A percentile compares a stretch with the other conserved stretches of the same genome.
phyloP scores from a whole-genome alignment of 2,888 invertebrate genomes.

The Rhagium mordax region DNA sequence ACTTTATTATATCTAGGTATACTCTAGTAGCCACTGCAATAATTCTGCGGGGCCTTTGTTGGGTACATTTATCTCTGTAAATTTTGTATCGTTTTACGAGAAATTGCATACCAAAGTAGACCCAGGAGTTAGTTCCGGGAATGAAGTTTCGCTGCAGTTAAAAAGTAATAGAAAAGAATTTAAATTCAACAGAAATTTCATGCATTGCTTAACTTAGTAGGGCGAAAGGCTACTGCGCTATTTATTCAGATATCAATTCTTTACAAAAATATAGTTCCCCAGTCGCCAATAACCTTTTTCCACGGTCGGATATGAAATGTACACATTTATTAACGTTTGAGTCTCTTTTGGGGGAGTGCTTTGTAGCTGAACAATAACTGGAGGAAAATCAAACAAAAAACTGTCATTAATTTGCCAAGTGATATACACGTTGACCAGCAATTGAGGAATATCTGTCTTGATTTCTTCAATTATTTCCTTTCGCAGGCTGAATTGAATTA shows the following conservation, averaged over 20 bases:
- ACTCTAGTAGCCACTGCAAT: background rate
- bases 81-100: background rate
- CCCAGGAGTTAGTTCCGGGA: background rate
- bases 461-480: too few species aligned
- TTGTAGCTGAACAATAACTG: too few species aligned
- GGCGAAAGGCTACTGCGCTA: background rate
- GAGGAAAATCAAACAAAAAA: too few species aligned
- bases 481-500: too few species aligned
- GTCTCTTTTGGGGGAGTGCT: background rate
- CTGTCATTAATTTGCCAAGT: too few species aligned
- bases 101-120: background rate
- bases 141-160: background rate
- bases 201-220: background rate
- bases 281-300: background rate
- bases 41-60: background rate
- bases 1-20: background rate
- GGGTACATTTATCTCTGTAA: background rate
- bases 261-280: background rate
- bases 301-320: background rate
- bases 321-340: background rate
- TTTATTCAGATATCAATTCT: background rate
- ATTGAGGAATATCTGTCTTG: too few species aligned
- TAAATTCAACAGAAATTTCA: background rate
- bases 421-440: too few species aligned
- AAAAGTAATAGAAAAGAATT: background rate